phyloP scores from a whole-genome alignment of 35 echinoderm and acorn worm genomes.

The Apostichopus parvimensis region DNA sequence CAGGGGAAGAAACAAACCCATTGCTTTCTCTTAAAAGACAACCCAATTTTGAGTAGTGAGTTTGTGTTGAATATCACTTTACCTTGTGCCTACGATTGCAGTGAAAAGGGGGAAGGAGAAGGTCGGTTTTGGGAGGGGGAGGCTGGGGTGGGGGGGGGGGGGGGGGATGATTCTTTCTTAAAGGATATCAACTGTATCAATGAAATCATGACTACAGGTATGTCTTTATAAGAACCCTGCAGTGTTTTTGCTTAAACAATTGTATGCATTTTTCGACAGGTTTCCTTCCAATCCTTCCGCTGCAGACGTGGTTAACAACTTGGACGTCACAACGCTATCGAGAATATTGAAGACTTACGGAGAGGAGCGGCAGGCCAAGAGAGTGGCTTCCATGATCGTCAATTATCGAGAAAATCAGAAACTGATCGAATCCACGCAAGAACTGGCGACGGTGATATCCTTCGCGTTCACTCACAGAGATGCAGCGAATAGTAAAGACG shows the following conservation, averaged over 20 bases:
- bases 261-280: neutral
- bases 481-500: conserved; percentile 56
- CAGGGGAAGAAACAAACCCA: too few relatives aligned
- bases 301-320: conserved; percentile 88
- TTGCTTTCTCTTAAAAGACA: too few relatives aligned
- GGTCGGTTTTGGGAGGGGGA: too few relatives aligned
- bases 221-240: neutral
- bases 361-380: conserved; percentile 81
- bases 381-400: conserved; percentile 72
- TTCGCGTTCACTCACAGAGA: conserved; percentile 74
- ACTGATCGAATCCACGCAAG: conserved; percentile 71
- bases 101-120: too few relatives aligned
- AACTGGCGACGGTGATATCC: conserved; percentile 74
- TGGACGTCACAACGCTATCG: conserved; percentile 64
- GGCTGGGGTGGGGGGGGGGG: too few relatives aligned
- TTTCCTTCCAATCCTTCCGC: conserved; percentile 76
- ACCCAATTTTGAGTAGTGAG: too few relatives aligned
- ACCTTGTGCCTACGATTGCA: too few relatives aligned
- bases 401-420: conserved; percentile 83
- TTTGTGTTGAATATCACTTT: too few relatives aligned
- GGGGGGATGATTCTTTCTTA: too few relatives aligned
- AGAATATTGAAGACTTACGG: conserved; percentile 79
- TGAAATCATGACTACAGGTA: too few relatives aligned
- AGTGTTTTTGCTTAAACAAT: conserved; percentile 14
- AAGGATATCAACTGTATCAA: too few relatives aligned